Evolutionary conservation across 2,113 vertebrate genomes (phyloP).

Genomic region (Festucalex cinctus): DNA sequence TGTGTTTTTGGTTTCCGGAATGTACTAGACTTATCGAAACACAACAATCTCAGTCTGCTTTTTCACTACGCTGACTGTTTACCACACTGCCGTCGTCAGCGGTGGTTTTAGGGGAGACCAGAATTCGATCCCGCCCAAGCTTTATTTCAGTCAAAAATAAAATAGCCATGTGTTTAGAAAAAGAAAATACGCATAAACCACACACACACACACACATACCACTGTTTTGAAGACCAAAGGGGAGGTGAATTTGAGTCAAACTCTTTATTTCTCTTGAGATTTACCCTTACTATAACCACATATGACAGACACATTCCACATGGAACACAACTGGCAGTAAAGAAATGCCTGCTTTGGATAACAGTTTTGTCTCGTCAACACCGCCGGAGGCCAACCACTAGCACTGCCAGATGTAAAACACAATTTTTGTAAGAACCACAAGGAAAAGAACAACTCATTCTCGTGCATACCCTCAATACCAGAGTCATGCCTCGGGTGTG

Average conservation of each 20-base stretch:
- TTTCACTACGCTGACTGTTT: neutral
- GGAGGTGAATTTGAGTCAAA: neutral
- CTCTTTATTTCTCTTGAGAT: neutral
- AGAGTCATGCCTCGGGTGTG: slow-evolving; percentile 2
- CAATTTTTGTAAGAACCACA: slow-evolving; percentile 1
- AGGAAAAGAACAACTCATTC: slow-evolving; percentile 8
- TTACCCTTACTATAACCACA: slow-evolving; percentile 1
- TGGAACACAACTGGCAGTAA: slow-evolving; percentile 1
- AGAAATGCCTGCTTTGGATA: neutral
- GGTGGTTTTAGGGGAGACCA: neutral
- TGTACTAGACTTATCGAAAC: neutral
- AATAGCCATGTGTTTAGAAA: slow-evolving; percentile 8
- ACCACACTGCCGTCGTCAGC: neutral
- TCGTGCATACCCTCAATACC: neutral
- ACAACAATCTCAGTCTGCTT: neutral
- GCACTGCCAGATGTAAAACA: slow-evolving; percentile 2
- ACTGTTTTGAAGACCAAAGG: neutral
- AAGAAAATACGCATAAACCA: neutral
- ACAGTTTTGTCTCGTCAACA: slow-evolving; percentile 1
- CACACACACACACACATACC: neutral
- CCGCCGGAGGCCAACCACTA: neutral
- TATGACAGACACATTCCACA: slow-evolving; percentile 7
- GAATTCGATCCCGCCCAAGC: neutral
- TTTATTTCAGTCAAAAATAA: slow-evolving; percentile 2
- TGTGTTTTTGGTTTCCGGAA: slow-evolving; percentile 33